Percentiles rank a stretch among this genome's conserved stretches.
Evolutionary conservation across 2,888 invertebrate genomes (phyloP).

Genomic region (Agrilus biguttatus): DNA sequence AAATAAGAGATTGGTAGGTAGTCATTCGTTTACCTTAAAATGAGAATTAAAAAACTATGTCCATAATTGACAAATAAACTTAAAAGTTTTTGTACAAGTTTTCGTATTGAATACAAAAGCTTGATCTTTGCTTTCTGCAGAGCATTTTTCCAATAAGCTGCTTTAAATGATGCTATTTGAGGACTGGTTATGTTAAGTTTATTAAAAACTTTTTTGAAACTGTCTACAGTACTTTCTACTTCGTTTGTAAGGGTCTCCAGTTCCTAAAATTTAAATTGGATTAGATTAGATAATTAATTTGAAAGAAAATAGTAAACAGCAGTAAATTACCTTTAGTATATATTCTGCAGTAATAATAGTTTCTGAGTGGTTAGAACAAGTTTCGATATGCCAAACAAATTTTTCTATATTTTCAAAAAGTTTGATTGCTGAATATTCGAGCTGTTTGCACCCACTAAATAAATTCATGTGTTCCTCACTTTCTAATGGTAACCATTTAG

Average conservation of each 20-base stretch:
- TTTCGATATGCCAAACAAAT: slow-evolving; percentile 19
- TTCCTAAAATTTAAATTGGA: slow-evolving; percentile 29
- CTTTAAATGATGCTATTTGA: slow-evolving; percentile 29
- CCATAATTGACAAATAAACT: slow-evolving; percentile 43
- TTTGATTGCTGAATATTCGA: slow-evolving; percentile 32
- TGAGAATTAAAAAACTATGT: slow-evolving; percentile 40
- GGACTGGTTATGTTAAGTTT: slow-evolving; percentile 32
- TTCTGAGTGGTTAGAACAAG: no score
- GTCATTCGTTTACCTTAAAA: slow-evolving; percentile 32
- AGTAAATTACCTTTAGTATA: no score
- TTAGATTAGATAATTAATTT: slow-evolving; percentile 9
- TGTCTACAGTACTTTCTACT: slow-evolving; percentile 36
- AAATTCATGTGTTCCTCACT: slow-evolving; percentile 34
- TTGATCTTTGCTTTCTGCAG: slow-evolving; percentile 40
- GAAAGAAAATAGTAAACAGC: background rate
- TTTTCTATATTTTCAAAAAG: slow-evolving; percentile 26
- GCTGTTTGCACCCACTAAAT: slow-evolving; percentile 37
- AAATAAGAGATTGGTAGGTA: slow-evolving; percentile 1
- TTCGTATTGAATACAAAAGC: slow-evolving; percentile 38
- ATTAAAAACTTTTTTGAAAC: slow-evolving; percentile 38
- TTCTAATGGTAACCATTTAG: slow-evolving; percentile 42
- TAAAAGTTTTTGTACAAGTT: slow-evolving; percentile 39
- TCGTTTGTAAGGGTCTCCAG: slow-evolving; percentile 42
- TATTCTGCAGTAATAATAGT: no score
- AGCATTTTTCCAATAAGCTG: slow-evolving; percentile 37